Conservation (phyloP, 1,140 invertebrate genomes). For the Diorhabda carinulata region DNA sequence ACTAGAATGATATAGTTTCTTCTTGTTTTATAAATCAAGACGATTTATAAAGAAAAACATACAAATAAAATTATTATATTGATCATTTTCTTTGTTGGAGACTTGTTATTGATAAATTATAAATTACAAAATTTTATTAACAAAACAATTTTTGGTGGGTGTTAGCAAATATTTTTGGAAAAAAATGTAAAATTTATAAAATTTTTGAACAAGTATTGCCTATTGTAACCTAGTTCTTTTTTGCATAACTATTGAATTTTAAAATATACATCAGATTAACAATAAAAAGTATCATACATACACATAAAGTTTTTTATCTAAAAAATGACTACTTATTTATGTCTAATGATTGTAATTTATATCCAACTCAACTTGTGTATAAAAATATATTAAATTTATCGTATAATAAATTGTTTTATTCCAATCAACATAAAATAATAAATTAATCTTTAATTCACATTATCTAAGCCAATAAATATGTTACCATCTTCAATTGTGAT, state of each 20-base stretch:
- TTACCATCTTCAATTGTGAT: no score
- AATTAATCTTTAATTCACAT: background rate
- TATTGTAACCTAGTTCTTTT: slow-evolving; percentile 25
- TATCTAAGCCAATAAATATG: no score
- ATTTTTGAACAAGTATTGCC: slow-evolving; percentile 20
- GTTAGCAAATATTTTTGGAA: slow-evolving; percentile 25
- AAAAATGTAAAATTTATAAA: slow-evolving; percentile 30
- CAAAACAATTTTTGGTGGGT: slow-evolving; percentile 7
- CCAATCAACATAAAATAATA: background rate
- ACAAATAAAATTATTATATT: no score
- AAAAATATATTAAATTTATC: slow-evolving; percentile 43
- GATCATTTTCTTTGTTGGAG: no score
- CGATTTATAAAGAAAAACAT: no score
- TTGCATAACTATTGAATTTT: slow-evolving; percentile 11
- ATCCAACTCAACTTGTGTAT: slow-evolving; percentile 40
- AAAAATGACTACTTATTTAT: slow-evolving; percentile 36
- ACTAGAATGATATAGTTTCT: no score
- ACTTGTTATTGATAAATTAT: no score
- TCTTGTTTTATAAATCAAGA: no score
- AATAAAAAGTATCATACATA: slow-evolving; percentile 29
- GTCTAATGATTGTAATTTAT: slow-evolving; percentile 43
- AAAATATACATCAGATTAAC: background rate
- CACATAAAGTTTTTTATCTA: slow-evolving; percentile 35
- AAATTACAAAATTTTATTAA: slow-evolving; percentile 10
- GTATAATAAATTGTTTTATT: slow-evolving; percentile 16